A percentile compares a stretch with the other conserved stretches of the same genome.
These are phyloP conservation scores for Resseliella maxima DNA, from an alignment of 2,888 invertebrate species.

Conservation along the genomic window DNA sequence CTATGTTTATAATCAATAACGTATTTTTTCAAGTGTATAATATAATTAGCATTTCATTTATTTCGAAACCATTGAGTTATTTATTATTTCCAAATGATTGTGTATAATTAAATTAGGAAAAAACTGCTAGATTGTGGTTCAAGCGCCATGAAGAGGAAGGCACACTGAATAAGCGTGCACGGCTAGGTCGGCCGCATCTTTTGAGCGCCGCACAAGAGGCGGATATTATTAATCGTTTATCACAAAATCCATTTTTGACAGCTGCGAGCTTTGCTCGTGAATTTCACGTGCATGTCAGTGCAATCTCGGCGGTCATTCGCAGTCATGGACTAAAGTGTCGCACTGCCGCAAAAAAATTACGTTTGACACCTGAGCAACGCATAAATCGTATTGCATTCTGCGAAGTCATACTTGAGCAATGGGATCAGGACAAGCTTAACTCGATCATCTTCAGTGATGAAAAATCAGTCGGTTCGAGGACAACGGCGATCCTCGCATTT, in stretches of 20 bases:
- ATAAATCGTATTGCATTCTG: not conserved
- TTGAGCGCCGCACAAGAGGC: not conserved
- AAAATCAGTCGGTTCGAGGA: not conserved
- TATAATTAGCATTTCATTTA: not conserved
- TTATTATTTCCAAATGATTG: too few relatives aligned
- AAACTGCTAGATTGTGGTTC: not conserved
- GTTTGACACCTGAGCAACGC: not conserved
- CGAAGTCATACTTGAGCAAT: not conserved
- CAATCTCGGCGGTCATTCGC: not conserved
- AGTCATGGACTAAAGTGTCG: not conserved
- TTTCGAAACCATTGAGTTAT: not conserved
- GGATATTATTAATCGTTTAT: not conserved
- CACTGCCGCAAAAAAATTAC: not conserved
- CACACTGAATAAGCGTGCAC: not conserved
- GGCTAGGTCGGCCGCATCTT: not conserved
- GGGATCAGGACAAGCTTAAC: not conserved
- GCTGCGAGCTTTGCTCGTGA: not conserved
- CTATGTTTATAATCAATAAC: too few relatives aligned
- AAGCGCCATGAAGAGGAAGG: not conserved
- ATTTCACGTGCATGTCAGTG: not conserved
- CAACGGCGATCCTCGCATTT: not conserved
- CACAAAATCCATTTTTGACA: not conserved
- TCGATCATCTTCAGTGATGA: not conserved
- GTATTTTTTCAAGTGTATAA: too few relatives aligned
- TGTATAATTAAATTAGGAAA: not conserved